Base-by-base conservation (phyloP, 1,140 invertebrate species). In the Drosophila takahashii region DNA sequence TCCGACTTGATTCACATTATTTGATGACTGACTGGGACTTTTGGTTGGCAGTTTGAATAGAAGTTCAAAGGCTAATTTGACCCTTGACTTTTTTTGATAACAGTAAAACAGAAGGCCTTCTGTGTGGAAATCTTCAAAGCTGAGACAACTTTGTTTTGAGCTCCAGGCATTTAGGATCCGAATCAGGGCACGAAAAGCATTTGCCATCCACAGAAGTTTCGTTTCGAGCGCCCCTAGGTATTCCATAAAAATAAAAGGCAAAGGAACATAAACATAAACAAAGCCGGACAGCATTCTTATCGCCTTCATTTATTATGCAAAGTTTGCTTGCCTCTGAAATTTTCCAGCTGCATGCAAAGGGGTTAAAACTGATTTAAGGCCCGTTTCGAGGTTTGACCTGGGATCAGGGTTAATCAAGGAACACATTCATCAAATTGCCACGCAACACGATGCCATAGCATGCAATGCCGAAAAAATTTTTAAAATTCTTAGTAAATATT, bases 391-490 rank as follows among this genome's bases (percentile, higher is more conserved):
- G 32, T 56, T 27, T 32, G 66, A 45, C 51, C 41, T 27, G 42
- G 58, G 61, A 45, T 58, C 41, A 44, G 52, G 52, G 51, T 61
- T 84, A 84, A 85, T 85, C 81, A 85, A 77, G 61, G 75, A 74
- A 54, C 66, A 84, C 81, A 85, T 85, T 85, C 83, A 86, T 85
- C 81, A 85, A 85, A 85, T 85, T 85, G 73, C 51, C 81, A 85
- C 81, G 81, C 67, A 85, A 85, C 81, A 86, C 70, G 81, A 74
- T 47, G 39, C 13, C 26, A 34, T 15, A 42, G 53, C 80, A 84
- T 76, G 80, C 80, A 76, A 84, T 57, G 41, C 51, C 34, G 39
- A 16, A 57, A 29, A 65, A 48, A 52, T 52, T 26, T 44, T 67
- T 34, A 4, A 39, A 32, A 34, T 15, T 42, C 26, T 50, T 18